Conservation (phyloP, 2,797 vertebrate species). For the Luscinia luscinia region DNA sequence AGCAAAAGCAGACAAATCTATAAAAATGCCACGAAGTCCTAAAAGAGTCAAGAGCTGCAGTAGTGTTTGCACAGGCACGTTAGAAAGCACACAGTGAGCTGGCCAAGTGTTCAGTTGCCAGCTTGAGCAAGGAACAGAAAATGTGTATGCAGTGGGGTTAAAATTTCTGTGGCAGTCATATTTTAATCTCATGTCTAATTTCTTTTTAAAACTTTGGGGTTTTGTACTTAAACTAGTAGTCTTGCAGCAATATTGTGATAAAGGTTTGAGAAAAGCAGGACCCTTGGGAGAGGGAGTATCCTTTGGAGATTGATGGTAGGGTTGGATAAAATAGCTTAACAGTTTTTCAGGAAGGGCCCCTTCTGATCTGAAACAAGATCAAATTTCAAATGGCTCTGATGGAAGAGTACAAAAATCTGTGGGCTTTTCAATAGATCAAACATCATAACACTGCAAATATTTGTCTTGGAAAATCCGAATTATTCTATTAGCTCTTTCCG, state of each 20-base stretch:
- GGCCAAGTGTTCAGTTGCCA: not conserved
- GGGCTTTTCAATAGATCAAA: not conserved
- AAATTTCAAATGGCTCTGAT: not conserved
- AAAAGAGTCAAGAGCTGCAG: not conserved
- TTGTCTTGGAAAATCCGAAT: not conserved
- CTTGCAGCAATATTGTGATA: not conserved
- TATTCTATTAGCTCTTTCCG: not conserved
- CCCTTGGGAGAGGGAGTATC: not conserved
- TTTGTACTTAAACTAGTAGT: not conserved
- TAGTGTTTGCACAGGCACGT: not conserved
- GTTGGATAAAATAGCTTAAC: not conserved
- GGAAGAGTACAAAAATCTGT: not conserved
- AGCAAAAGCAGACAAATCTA: not conserved
- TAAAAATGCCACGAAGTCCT: not conserved
- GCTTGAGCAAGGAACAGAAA: not conserved
- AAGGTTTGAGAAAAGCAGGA: not conserved
- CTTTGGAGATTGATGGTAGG: not conserved
- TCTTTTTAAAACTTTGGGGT: not conserved
- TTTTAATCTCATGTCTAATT: not conserved
- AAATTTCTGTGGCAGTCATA: not conserved
- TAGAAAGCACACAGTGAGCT: not conserved
- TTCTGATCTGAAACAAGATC: not conserved
- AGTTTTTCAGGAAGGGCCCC: not conserved
- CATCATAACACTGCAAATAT: not conserved
- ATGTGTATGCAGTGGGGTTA: rapidly evolving